phyloP scores from a whole-genome alignment of 2,888 invertebrate genomes.

The Alentia gelatinosa region DNA sequence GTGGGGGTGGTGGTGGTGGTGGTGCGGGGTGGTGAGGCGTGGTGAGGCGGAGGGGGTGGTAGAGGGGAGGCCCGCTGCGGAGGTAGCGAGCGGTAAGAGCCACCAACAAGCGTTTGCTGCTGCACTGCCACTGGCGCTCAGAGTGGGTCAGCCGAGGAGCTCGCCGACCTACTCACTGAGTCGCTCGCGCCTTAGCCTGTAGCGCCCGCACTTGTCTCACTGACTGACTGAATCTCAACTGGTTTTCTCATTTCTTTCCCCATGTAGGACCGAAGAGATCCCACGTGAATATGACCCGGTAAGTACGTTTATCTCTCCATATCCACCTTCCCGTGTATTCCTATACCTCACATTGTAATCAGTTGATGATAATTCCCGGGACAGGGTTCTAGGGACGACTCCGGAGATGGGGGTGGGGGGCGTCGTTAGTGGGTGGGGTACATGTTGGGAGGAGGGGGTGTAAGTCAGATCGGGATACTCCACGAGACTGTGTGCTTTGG shows the following conservation, averaged over 20 bases:
- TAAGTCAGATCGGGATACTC: neutral
- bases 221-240: constrained; percentile 17
- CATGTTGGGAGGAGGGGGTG: neutral
- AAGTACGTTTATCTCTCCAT: neutral
- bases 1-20: no score
- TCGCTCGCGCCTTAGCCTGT: neutral
- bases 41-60: no score
- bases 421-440: no score
- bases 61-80: no score
- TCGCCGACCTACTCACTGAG: constrained; percentile 20
- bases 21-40: no score
- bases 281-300: constrained; percentile 43
- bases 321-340: no score
- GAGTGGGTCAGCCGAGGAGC: constrained; percentile 24
- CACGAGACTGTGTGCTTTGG: neutral
- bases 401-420: neutral
- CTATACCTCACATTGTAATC: no score
- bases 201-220: neutral
- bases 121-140: neutral
- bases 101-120: neutral
- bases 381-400: neutral
- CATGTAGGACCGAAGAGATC: neutral
- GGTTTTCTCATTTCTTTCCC: constrained; percentile 4
- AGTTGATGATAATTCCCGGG: neutral
- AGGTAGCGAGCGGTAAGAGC: neutral